Percentiles rank a stretch among this genome's conserved stretches.
phyloP scores from a whole-genome alignment of 2,113 vertebrate species.

The Zosterops hypoxanthus region DNA sequence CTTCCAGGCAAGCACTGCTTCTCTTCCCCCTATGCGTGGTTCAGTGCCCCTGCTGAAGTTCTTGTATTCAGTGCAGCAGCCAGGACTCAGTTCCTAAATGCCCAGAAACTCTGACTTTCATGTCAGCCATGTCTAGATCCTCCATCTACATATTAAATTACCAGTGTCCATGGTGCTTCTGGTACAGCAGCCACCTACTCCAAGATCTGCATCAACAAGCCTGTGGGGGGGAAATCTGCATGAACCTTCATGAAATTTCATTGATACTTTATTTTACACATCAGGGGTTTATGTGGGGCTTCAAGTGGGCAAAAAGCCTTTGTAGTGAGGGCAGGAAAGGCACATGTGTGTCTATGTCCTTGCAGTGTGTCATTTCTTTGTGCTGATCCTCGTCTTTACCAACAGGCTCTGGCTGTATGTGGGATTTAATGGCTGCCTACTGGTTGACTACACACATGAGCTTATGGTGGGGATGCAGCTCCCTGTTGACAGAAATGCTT shows the following conservation, averaged over 20 bases:
- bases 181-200: neutral
- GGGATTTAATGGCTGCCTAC: neutral
- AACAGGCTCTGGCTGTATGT: neutral
- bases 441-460: neutral
- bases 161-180: neutral
- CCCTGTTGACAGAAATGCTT: neutral
- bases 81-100: neutral
- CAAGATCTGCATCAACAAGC: neutral
- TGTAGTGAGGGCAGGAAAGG: neutral
- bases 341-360: neutral
- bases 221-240: fast-evolving
- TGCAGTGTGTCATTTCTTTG: neutral
- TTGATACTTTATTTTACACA: neutral
- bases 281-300: neutral
- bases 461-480: neutral
- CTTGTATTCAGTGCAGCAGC: neutral
- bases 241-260: neutral
- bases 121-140: neutral
- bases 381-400: neutral
- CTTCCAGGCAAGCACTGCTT: neutral
- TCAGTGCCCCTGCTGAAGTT: neutral
- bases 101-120: neutral
- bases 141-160: neutral
- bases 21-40: neutral
- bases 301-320: neutral